Base-by-base conservation (phyloP, 2,888 invertebrate species). In the Lasioglossum pauxillum region DNA sequence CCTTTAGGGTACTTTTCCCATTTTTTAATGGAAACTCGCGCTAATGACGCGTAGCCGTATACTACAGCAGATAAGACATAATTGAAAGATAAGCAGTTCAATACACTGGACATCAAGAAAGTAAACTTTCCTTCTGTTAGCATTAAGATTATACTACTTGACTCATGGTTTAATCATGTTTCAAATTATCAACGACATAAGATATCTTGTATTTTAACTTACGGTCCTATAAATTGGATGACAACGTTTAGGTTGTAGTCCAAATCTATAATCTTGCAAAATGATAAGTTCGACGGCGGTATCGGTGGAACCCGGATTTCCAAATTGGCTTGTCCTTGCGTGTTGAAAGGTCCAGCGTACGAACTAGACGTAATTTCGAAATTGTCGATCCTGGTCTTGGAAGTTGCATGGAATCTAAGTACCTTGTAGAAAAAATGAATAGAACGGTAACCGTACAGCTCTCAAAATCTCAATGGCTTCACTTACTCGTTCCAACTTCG, bases 391-490 rank as follows among this genome's bases (percentile, higher is more conserved):
- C 71, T 82, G 5, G 69, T 49, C 0, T 19, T 27, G 1, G 1
- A 8, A 96, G 19, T 96, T 96, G 53, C 96, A 27, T 96, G 96
- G 93, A 97, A 97, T 92, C 95, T 96, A 89, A 96, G 95, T 76
- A 95, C 96, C 97, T 95, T 87, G 2, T 79, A 83, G 60, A 38
- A 57, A 79, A 41, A 71, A 41, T 41, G 4, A 41, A 23, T 14
- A 38, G 12, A 41, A 41, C 1, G 38, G n/a, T 41, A 38, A 71
- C 12, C 12, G 5, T 71, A 23, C n/a, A 12, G 5, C 12, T 14
- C 12, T 71, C 12, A 12, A 41, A 71, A 14, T 71, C 41, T n/a
- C 23, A 12, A 71, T 12, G 3, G 12, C 5, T n/a, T 16, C n/a
- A 85, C 78, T 79, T 19, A 92, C 93, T 78, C 87, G 89, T 78